These are phyloP conservation scores for Pedionomus torquatus DNA, from an alignment of 2,113 vertebrate species.

Conservation along the genomic window DNA sequence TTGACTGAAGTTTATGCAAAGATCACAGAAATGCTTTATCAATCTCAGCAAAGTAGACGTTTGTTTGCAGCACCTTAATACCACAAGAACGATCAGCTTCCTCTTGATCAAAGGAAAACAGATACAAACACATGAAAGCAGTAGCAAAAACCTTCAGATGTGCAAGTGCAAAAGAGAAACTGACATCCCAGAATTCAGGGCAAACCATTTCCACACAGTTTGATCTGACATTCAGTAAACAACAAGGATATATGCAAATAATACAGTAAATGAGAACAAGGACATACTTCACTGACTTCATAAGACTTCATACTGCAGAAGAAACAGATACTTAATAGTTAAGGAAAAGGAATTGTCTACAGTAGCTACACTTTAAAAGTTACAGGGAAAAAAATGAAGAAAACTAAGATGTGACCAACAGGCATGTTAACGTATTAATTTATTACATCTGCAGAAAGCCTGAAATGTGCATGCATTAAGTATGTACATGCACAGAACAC, in stretches of 20 bases:
- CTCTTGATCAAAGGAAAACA: conserved; percentile 1
- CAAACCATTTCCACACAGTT: neutral
- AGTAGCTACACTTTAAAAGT: neutral
- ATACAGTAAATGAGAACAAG: neutral
- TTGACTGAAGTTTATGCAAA: neutral
- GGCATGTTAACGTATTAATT: neutral
- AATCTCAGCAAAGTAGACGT: neutral
- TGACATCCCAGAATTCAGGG: neutral
- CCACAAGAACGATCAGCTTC: neutral
- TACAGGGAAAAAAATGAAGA: neutral
- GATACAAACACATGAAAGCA: neutral
- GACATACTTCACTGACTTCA: neutral
- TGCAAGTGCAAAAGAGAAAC: neutral
- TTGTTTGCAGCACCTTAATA: neutral
- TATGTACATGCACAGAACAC: neutral
- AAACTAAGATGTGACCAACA: neutral
- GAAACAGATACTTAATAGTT: neutral
- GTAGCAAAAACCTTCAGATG: neutral
- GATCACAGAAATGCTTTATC: neutral
- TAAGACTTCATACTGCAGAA: neutral
- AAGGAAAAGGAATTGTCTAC: neutral
- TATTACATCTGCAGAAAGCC: neutral
- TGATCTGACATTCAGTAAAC: neutral
- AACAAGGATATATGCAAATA: neutral
- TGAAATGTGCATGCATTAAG: neutral